These are phyloP conservation scores for Griposia aprilina DNA, from an alignment of 2,888 invertebrate species.

Conservation along the genomic window DNA sequence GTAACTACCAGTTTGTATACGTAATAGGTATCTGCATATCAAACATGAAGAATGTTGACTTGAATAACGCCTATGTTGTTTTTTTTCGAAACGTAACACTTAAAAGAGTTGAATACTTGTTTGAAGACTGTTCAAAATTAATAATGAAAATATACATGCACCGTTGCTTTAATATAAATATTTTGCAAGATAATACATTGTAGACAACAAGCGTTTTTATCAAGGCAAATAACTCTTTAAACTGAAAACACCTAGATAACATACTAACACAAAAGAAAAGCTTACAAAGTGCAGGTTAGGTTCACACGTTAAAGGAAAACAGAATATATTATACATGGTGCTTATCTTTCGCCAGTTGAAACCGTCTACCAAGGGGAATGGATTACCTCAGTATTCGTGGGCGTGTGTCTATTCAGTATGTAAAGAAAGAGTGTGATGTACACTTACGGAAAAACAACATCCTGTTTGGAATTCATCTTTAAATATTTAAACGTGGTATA, in stretches of 20 bases:
- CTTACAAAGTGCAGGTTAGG: slow-evolving; percentile 39
- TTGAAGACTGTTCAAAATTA: not conserved
- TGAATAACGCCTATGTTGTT: not conserved
- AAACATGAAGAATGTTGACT: not conserved
- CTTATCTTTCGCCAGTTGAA: slow-evolving; percentile 52
- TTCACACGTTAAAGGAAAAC: slow-evolving; percentile 49
- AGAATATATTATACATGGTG: slow-evolving; percentile 50
- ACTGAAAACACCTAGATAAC: slow-evolving; percentile 24
- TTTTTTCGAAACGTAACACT: not conserved
- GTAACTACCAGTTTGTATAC: not conserved
- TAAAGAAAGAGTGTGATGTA: slow-evolving; percentile 53
- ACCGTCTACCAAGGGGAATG: slow-evolving; percentile 52
- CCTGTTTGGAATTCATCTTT: slow-evolving; percentile 21
- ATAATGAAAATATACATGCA: not conserved
- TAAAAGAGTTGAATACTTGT: not conserved
- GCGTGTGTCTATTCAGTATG: slow-evolving; percentile 47
- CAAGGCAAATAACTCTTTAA: slow-evolving; percentile 10
- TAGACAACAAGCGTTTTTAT: not conserved
- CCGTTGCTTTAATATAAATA: not conserved
- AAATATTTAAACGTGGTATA: slow-evolving; percentile 41
- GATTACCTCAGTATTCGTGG: slow-evolving; percentile 55
- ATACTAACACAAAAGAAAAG: slow-evolving; percentile 25
- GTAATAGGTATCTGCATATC: not conserved
- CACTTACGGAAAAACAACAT: slow-evolving; percentile 31
- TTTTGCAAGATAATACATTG: not conserved